Conservation (phyloP, 35 echinoderm and acorn worm species). For the Chiridota heheva region DNA sequence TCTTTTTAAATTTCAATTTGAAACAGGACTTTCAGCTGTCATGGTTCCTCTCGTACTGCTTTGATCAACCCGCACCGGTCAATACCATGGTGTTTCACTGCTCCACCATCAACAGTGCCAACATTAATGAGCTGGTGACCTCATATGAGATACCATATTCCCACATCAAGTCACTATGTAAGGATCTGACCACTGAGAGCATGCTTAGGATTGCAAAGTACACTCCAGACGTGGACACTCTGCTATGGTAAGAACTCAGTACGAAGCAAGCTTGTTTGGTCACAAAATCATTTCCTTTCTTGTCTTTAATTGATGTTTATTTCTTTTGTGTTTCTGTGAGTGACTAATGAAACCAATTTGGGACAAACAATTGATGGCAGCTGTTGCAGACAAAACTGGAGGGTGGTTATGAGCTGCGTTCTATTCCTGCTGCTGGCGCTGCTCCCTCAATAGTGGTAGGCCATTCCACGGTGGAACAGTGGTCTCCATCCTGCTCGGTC, state of each 20-base stretch:
- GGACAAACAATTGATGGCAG: too few species aligned
- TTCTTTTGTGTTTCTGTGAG: too few species aligned
- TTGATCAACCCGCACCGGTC: slow-evolving; percentile 70
- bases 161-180: slow-evolving; percentile 59
- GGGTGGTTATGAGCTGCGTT: too few species aligned
- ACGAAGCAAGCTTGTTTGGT: background rate
- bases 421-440: too few species aligned
- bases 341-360: too few species aligned
- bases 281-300: background rate
- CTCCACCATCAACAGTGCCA: slow-evolving; percentile 46
- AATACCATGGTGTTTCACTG: slow-evolving; percentile 61
- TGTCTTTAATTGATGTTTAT: background rate
- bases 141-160: slow-evolving; percentile 65
- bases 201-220: slow-evolving; percentile 75
- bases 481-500: too few species aligned
- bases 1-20: too few species aligned
- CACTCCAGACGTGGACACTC: slow-evolving; percentile 61
- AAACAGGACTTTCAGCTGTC: slow-evolving; percentile 73
- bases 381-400: too few species aligned
- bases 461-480: too few species aligned
- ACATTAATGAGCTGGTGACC: slow-evolving; percentile 67
- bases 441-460: too few species aligned
- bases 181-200: slow-evolving; percentile 38
- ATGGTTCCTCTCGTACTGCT: slow-evolving; percentile 93
- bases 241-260: slow-evolving; percentile 66